These are phyloP conservation scores for Drosophila willistoni DNA, from an alignment of 1,140 invertebrate genomes.

Conservation along the genomic window DNA sequence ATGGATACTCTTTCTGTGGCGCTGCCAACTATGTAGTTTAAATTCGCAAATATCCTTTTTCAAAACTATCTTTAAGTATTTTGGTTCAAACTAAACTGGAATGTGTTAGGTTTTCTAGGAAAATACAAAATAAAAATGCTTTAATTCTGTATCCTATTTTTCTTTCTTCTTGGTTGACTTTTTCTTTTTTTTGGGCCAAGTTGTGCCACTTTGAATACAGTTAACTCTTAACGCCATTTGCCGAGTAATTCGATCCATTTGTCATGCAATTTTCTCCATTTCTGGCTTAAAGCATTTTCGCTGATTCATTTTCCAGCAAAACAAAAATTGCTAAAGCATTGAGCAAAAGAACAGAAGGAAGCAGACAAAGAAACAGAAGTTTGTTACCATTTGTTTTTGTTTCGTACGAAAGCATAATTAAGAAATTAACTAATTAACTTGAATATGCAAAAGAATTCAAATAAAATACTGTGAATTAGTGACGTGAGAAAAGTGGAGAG, in stretches of 20 bases:
- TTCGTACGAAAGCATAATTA: conserved; percentile 54
- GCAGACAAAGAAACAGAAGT: conserved; percentile 32
- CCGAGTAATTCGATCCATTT: conserved; percentile 47
- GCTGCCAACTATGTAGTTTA: too few species aligned
- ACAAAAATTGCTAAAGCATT: conserved; percentile 16
- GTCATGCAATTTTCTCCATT: conserved; percentile 7
- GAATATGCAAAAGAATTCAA: conserved; percentile 41
- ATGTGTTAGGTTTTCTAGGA: too few species aligned
- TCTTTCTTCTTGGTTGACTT: neutral
- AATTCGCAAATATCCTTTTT: too few species aligned
- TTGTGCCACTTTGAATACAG: conserved; percentile 43
- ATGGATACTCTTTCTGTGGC: too few species aligned
- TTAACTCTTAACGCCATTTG: conserved; percentile 58
- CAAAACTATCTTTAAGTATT: too few species aligned
- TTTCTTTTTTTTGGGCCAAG: conserved; percentile 7
- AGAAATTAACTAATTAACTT: conserved; percentile 69
- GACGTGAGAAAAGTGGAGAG: conserved; percentile 31
- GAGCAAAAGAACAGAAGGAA: neutral
- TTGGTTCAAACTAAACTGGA: too few species aligned
- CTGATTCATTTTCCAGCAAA: conserved; percentile 69
- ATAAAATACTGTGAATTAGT: conserved; percentile 64
- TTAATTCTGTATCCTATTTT: neutral
- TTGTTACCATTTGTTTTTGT: conserved; percentile 46
- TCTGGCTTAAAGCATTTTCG: conserved; percentile 50
- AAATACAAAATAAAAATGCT: too few species aligned